Base-by-base conservation (phyloP, 1,140 invertebrate species). In the Hycleus phaleratus region DNA sequence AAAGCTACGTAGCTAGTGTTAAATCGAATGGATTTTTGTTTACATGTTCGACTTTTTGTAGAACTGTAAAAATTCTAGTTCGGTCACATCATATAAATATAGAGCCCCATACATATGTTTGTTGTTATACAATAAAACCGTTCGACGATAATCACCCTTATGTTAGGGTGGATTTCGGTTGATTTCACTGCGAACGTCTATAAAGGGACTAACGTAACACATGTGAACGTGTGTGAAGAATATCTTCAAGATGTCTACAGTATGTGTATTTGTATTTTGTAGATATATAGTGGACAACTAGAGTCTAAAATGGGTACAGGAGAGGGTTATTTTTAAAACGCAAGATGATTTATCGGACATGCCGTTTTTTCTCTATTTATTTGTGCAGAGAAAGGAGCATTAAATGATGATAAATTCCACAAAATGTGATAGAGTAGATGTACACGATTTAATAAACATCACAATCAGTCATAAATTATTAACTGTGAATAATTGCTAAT, bases 181-280 rank as follows among this genome's bases (percentile, higher is more conserved):
- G 38, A 53, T 32, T 38, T 42, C 48, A 10, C 46, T n/a, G 49
- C 10, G 26, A 38, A 12, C 26, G 49, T 26, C 49, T 10, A 49
- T 57, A 47, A 57, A 59, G 63, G 67, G 62, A 56, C 59, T 46
- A 51, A 60, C 26, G 40, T 58, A 49, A 58, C 63, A 66, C 63
- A 65, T 67, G 68, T 70, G 68, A 57, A 70, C 55, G 59, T 56
- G 67, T 67, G 67, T 67, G 67, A 68, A 65, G 66, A 70, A 70
- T 63, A 68, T 68, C 67, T 67, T 67, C 68, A 68, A 70, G 67
- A 66, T 61, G 61, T 32, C 59, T 60, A 61, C 49, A 65, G 62
- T 63, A 56, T 61, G 63, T 65, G 65, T 60, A 50, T 54, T 5
- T 42, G 9, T 6, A 39, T 10, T n/a, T 42, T 42, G 9, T 10